Conservation (phyloP, 2,113 vertebrate species). For the Scopus umbretta region DNA sequence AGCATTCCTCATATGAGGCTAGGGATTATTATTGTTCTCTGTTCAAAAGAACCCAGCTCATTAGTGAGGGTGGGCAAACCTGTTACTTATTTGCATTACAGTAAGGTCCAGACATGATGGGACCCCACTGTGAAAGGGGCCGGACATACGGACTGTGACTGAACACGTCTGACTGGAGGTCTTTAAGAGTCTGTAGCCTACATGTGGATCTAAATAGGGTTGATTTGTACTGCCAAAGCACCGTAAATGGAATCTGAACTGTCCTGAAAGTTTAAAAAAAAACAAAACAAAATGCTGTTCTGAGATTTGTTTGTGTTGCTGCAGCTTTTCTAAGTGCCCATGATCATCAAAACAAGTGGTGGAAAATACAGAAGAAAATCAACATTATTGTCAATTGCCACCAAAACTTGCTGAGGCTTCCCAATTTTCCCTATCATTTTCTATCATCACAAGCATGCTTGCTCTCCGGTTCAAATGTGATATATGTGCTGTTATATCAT, state of each 20-base stretch:
- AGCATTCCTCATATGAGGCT: background rate
- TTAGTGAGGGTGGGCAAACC: background rate
- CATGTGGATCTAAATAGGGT: background rate
- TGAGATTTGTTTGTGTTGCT: background rate
- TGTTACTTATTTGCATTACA: background rate
- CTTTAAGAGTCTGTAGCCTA: background rate
- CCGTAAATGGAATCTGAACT: background rate
- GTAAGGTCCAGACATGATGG: background rate
- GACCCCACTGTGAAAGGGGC: background rate
- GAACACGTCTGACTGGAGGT: background rate
- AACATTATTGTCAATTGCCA: background rate
- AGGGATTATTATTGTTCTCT: background rate
- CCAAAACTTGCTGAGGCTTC: background rate
- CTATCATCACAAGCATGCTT: background rate
- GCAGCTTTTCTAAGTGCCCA: background rate
- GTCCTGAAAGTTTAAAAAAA: background rate
- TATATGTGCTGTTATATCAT: background rate
- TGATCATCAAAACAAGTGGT: background rate
- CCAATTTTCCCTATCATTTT: background rate
- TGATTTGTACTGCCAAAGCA: background rate
- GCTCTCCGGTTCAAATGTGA: background rate
- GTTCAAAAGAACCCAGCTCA: constrained; percentile 4
- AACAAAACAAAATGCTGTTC: too few relatives aligned
- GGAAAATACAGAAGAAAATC: background rate
- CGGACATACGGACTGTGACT: background rate